Conservation (phyloP, 2,888 invertebrate species). For the Arrhopalites spinosus region DNA sequence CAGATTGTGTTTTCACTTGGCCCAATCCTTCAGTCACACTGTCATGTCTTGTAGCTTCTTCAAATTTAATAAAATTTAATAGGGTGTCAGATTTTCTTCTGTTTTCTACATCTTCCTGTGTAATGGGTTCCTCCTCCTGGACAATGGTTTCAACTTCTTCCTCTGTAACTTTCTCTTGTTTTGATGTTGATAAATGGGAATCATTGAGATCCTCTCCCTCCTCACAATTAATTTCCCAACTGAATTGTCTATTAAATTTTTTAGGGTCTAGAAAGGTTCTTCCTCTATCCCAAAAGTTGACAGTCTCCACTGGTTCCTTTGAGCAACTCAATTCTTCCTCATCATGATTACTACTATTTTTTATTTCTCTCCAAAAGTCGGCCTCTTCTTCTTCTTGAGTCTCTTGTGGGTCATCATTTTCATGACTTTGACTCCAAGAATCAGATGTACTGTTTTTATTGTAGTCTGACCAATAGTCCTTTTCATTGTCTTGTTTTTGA, state of each 20-base stretch:
- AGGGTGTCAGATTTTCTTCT: slow-evolving; percentile 54
- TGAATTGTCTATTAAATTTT: slow-evolving; percentile 24
- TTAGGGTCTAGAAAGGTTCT: slow-evolving; percentile 7
- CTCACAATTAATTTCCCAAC: slow-evolving; percentile 24
- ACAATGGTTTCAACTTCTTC: slow-evolving; percentile 21
- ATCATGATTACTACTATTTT: slow-evolving; percentile 21
- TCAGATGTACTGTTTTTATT: not conserved
- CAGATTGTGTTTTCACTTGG: too few species aligned
- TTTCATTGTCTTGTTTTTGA: too few species aligned
- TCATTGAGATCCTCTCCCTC: slow-evolving; percentile 4
- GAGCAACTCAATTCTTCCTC: not conserved
- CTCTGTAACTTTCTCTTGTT: slow-evolving; percentile 8
- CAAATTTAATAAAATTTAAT: too few species aligned
- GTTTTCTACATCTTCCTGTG: slow-evolving; percentile 55
- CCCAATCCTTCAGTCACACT: too few species aligned
- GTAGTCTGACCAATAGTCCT: not conserved
- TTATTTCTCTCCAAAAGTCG: slow-evolving; percentile 55
- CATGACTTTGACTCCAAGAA: not conserved
- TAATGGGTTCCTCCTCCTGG: slow-evolving; percentile 32
- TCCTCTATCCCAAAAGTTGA: slow-evolving; percentile 35
- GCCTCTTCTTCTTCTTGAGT: slow-evolving; percentile 39
- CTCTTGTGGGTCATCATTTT: not conserved
- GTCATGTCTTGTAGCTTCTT: too few species aligned
- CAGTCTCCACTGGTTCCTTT: not conserved
- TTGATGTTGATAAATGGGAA: not conserved